phyloP scores from a whole-genome alignment of 2,888 invertebrate genomes.

The Acrobasis consociella region DNA sequence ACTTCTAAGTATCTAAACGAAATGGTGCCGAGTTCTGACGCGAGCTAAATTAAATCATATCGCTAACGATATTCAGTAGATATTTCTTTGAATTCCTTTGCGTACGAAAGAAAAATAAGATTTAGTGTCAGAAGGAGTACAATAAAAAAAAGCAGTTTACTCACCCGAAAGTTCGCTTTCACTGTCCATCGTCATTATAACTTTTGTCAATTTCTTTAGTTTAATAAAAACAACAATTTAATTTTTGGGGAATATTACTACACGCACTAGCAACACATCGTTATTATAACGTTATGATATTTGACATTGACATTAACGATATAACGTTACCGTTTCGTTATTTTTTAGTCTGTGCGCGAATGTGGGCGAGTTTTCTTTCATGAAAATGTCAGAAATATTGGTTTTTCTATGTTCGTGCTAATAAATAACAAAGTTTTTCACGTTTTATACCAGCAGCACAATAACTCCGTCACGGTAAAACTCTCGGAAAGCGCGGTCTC shows the following conservation, averaged over 20 bases:
- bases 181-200: background rate
- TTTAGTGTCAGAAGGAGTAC: too few relatives aligned
- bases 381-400: slow-evolving; percentile 11
- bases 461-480: slow-evolving; percentile 37
- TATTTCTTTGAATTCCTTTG: too few relatives aligned
- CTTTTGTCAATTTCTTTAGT: background rate
- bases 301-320: background rate
- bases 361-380: background rate
- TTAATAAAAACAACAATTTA: too few relatives aligned
- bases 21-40: too few relatives aligned
- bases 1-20: too few relatives aligned
- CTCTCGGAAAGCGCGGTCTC: slow-evolving; percentile 30
- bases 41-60: too few relatives aligned
- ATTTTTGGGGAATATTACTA: too few relatives aligned
- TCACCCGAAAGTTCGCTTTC: background rate
- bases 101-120: too few relatives aligned
- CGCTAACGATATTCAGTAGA: too few relatives aligned
- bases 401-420: slow-evolving; percentile 24
- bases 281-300: background rate
- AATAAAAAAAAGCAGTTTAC: background rate
- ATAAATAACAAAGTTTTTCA: slow-evolving; percentile 18
- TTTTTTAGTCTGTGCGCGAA: slow-evolving; percentile 1
- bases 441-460: slow-evolving; percentile 27
- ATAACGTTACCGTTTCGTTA: background rate
- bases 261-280: background rate